Percentiles rank a stretch among this genome's conserved stretches.
Conservation (phyloP, 2,888 invertebrate species). For the Xanthostigma xanthostigma region DNA sequence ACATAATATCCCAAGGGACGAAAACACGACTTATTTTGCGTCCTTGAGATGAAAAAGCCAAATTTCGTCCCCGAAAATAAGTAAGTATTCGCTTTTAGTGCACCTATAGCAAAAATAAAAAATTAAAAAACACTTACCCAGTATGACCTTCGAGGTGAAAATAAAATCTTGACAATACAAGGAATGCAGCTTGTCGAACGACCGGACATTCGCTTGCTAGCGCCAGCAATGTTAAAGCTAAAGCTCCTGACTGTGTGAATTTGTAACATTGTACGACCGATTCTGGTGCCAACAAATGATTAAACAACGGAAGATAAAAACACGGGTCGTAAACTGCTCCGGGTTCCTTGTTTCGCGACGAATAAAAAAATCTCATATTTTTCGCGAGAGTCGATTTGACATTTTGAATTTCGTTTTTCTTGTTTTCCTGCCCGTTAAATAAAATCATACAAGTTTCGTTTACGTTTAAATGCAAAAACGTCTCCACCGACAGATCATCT, state of each 20-base stretch:
- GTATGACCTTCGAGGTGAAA: slow-evolving; percentile 54
- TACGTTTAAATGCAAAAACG: not conserved
- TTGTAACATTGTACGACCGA: slow-evolving; percentile 55
- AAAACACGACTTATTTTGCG: too few species aligned
- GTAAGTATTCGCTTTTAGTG: not conserved
- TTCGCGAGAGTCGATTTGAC: not conserved
- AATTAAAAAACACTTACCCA: slow-evolving; percentile 27
- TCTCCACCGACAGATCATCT: slow-evolving; percentile 20
- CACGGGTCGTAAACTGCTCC: slow-evolving; percentile 57
- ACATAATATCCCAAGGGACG: too few species aligned
- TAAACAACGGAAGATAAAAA: slow-evolving; percentile 65
- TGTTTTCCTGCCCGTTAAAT: slow-evolving; percentile 14
- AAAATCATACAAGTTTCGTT: not conserved
- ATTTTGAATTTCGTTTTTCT: not conserved
- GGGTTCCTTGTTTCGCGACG: not conserved
- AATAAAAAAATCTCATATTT: not conserved
- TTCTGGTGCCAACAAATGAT: slow-evolving; percentile 58
- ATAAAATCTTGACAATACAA: slow-evolving; percentile 57
- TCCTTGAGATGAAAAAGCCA: not conserved
- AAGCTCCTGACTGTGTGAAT: slow-evolving; percentile 51
- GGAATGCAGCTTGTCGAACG: slow-evolving; percentile 58
- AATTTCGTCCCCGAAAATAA: not conserved
- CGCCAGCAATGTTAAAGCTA: slow-evolving; percentile 54
- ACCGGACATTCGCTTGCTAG: slow-evolving; percentile 50
- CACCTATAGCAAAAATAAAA: not conserved